Evolutionary conservation across 2,888 invertebrate species (phyloP).

Genomic region (Ferrisia virgata): DNA sequence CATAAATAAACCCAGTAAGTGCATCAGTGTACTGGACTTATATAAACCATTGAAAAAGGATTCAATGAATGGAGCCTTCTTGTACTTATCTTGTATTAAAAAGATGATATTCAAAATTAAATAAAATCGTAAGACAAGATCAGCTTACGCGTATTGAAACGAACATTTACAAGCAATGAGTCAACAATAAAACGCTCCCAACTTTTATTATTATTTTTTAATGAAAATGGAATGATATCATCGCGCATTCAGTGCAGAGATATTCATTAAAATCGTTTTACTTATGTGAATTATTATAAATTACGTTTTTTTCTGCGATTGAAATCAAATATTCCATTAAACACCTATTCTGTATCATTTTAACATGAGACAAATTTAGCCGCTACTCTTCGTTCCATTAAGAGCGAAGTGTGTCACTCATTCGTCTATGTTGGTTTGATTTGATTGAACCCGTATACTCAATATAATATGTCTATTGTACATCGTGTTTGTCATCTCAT

Average conservation of each 20-base stretch:
- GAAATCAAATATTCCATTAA: neutral
- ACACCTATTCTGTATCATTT: neutral
- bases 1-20: neutral
- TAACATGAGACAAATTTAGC: neutral
- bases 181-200: neutral
- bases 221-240: neutral
- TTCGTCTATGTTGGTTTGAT: neutral
- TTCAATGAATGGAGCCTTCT: neutral
- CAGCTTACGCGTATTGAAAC: neutral
- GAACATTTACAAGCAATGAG: neutral
- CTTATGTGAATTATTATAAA: neutral
- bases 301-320: neutral
- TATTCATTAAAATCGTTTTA: slow-evolving; percentile 20
- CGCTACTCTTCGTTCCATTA: neutral
- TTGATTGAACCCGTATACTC: neutral
- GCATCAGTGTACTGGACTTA: neutral
- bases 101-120: slow-evolving; percentile 18
- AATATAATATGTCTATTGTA: neutral
- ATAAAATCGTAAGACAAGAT: slow-evolving; percentile 16
- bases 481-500: neutral
- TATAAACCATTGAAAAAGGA: neutral
- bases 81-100: neutral
- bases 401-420: slow-evolving; percentile 3
- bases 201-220: slow-evolving; percentile 5
- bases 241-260: neutral